Evolutionary conservation across 1,140 invertebrate species (phyloP), one percentile per base, ranked within the genome.

Genomic region (Dinoponera quadriceps): DNA sequence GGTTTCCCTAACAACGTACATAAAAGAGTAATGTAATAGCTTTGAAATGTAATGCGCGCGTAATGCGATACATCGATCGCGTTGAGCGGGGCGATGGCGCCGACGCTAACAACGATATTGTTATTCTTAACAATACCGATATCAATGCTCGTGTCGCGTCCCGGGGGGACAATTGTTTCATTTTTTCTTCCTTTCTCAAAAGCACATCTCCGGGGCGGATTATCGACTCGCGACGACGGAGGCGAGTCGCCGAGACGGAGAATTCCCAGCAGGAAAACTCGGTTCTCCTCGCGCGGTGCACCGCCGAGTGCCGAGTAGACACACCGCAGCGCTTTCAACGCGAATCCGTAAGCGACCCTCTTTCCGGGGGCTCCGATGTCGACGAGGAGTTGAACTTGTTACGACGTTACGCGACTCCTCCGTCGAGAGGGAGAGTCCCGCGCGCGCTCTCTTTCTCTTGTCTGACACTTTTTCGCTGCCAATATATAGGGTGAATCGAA

Each of bases 401-500:
- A 87, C 81, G 69, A 87, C 59, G 85, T 87, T 87, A 87, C 82
- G 54, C 54, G 51, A 63, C 49, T 68, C 78, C 33, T 71, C 51
- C 33, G 66, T 69, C 65, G 65, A 80, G 75, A 80, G 75, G 75
- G 75, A 80, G 75, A 80, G 51, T 59, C 38, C 3, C 49, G 29
- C 38, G 3, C 7, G 4, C 38, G 4, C 38, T 4, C 38, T 44
- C 0, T 11, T 9, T 20, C 75, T 71, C 60, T 44, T 82, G 65
- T 33, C 71, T 63, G 59, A 82, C 62, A 78, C 75, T 87, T 87
- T 87, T 88, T 82, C 78, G 81, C 48, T 38, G 27, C 51, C 57
- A 88, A 68, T 83, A 3, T 7, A 18, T 48, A 78, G 87, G 86
- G 86, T 85, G 87, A 88, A 88, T 88, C 87, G 73, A 88, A 88